Evolutionary conservation across 2,113 vertebrate species (phyloP).

Genomic region (Plestiodon gilberti): DNA sequence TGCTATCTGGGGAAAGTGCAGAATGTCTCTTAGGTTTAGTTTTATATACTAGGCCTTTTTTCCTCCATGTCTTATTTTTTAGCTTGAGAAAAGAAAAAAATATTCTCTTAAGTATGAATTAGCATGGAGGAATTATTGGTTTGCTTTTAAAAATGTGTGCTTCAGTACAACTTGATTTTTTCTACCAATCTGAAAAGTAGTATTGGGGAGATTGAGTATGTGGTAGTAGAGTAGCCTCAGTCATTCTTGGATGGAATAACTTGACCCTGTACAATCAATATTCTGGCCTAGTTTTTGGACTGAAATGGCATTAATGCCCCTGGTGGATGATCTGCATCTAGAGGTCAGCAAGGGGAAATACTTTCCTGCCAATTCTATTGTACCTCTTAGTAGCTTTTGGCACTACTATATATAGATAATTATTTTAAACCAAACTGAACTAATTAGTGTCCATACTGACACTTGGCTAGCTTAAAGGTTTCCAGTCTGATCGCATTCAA

Average conservation of each 20-base stretch:
- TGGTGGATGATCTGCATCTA: background rate
- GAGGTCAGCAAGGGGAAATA: background rate
- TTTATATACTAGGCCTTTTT: background rate
- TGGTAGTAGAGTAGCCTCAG: background rate
- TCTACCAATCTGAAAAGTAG: background rate
- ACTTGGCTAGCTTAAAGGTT: background rate
- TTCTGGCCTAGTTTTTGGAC: background rate
- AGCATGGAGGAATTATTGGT: background rate
- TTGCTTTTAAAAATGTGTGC: background rate
- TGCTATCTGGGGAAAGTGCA: conserved; percentile 15
- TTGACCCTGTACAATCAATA: background rate
- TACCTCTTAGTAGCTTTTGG: background rate
- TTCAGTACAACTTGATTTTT: background rate
- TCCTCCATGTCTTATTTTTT: background rate
- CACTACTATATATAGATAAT: background rate
- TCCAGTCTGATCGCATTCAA: background rate
- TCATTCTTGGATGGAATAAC: background rate
- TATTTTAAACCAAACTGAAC: background rate
- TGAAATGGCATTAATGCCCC: background rate
- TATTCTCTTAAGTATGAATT: background rate
- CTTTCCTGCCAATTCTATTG: background rate
- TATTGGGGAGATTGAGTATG: background rate
- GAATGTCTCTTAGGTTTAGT: background rate
- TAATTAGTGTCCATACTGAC: background rate
- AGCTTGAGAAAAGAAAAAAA: background rate